Percentiles rank a stretch among this genome's conserved stretches.
Evolutionary conservation across 2,113 vertebrate species (phyloP).

Genomic region (Petroica traversi): DNA sequence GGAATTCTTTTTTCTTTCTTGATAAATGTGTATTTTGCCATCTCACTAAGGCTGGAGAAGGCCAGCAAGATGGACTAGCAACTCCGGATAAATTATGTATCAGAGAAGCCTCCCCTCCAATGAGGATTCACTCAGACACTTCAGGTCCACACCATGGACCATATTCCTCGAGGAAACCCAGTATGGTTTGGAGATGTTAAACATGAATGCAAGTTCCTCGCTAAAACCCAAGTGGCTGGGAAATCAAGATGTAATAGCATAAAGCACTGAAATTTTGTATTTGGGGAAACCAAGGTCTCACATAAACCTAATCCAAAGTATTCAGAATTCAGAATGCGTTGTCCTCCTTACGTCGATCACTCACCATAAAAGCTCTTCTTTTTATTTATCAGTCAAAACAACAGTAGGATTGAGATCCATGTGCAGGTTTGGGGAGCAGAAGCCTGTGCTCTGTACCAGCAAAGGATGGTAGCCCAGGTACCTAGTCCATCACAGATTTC

Average conservation of each 20-base stretch:
- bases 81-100: background rate
- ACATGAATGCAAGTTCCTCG: background rate
- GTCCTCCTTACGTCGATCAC: fast-evolving
- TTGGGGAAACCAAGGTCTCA: background rate
- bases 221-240: background rate
- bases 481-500: background rate
- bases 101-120: background rate
- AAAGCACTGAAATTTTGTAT: background rate
- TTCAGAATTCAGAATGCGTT: background rate
- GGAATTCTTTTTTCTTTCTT: background rate
- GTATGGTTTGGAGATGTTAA: background rate
- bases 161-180: background rate
- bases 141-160: background rate
- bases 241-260: background rate
- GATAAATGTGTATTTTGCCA: background rate
- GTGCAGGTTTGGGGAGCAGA: background rate
- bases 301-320: background rate
- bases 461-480: background rate
- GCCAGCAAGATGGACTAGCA: background rate
- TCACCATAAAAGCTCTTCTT: background rate
- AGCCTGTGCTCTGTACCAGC: background rate
- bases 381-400: background rate
- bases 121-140: background rate
- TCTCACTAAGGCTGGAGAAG: background rate
- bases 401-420: background rate